phyloP scores from a whole-genome alignment of 2,113 vertebrate genomes.

The Macquaria ambigua region DNA sequence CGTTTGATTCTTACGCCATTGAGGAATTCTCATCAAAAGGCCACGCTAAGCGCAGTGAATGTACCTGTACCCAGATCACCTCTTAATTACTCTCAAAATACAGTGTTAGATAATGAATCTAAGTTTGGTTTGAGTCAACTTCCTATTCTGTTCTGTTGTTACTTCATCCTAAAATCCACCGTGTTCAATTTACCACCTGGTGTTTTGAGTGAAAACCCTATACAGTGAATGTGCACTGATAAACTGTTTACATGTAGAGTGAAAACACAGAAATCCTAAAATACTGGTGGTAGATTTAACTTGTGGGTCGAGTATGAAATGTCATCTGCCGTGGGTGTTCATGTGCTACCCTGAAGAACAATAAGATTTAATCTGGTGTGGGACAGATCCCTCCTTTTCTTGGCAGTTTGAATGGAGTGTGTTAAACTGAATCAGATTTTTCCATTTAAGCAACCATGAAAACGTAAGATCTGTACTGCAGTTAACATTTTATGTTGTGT shows the following conservation, averaged over 20 bases:
- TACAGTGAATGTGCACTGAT: slow-evolving; percentile 74
- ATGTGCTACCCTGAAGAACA: slow-evolving; percentile 52
- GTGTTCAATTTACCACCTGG: slow-evolving; percentile 66
- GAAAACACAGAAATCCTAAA: slow-evolving; percentile 52
- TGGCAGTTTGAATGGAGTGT: slow-evolving; percentile 46
- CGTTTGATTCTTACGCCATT: slow-evolving; percentile 53
- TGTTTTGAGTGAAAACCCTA: slow-evolving; percentile 53
- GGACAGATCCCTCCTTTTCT: slow-evolving; percentile 33
- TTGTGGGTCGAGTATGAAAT: slow-evolving; percentile 26
- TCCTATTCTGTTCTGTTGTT: slow-evolving; percentile 44
- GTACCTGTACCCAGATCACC: slow-evolving; percentile 52
- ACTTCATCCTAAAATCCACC: slow-evolving; percentile 43
- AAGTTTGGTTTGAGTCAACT: slow-evolving; percentile 42
- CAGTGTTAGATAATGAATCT: slow-evolving; percentile 37
- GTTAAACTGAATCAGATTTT: slow-evolving; percentile 52
- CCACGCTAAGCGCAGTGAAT: slow-evolving; percentile 58
- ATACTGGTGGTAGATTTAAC: slow-evolving; percentile 59
- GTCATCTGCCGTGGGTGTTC: slow-evolving; percentile 59
- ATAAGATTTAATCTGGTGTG: slow-evolving; percentile 27
- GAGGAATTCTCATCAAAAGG: slow-evolving; percentile 37
- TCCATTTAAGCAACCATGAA: slow-evolving; percentile 57
- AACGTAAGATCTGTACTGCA: slow-evolving; percentile 55
- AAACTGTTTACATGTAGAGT: slow-evolving; percentile 78
- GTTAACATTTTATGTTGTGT: slow-evolving; percentile 47
- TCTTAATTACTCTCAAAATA: slow-evolving; percentile 30